A percentile compares a stretch with the other conserved stretches of the same genome.
Evolutionary conservation across 2,797 vertebrate genomes (phyloP).

Genomic region (Loriculus beryllinus): DNA sequence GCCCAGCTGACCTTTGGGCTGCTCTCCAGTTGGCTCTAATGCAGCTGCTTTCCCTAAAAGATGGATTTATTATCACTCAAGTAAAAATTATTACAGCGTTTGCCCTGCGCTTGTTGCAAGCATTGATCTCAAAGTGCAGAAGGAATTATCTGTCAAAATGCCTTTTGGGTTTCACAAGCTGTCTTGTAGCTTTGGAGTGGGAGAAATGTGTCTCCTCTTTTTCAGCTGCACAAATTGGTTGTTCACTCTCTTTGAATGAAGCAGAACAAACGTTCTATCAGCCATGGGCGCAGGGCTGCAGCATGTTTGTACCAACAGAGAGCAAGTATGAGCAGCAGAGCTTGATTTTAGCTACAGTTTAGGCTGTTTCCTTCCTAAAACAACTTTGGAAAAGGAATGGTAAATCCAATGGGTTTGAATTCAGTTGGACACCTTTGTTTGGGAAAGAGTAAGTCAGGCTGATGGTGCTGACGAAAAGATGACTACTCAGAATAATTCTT

Average conservation of each 20-base stretch:
- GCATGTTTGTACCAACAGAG: neutral
- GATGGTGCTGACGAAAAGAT: neutral
- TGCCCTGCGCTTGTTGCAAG: neutral
- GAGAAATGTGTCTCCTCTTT: neutral
- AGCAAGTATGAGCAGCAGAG: neutral
- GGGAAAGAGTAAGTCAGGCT: neutral
- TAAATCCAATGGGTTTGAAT: neutral
- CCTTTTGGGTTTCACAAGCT: neutral
- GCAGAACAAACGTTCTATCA: neutral
- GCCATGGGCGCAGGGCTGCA: neutral
- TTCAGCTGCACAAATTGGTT: neutral
- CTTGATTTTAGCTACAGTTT: neutral
- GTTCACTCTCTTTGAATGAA: neutral
- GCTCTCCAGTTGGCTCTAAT: constrained; percentile 6
- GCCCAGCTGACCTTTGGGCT: neutral
- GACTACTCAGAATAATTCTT: neutral
- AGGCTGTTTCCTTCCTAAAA: neutral
- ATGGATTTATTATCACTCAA: constrained; percentile 43
- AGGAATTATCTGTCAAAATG: constrained; percentile 17
- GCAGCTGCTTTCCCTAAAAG: neutral
- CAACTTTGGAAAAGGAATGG: neutral
- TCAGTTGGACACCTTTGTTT: neutral
- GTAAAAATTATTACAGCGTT: constrained; percentile 9
- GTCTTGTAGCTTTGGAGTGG: neutral
- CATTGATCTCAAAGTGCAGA: neutral